A percentile compares a stretch with the other conserved stretches of the same genome.
These are phyloP conservation scores for Ammodytes marinus DNA, from an alignment of 2,113 vertebrate species.

Conservation along the genomic window DNA sequence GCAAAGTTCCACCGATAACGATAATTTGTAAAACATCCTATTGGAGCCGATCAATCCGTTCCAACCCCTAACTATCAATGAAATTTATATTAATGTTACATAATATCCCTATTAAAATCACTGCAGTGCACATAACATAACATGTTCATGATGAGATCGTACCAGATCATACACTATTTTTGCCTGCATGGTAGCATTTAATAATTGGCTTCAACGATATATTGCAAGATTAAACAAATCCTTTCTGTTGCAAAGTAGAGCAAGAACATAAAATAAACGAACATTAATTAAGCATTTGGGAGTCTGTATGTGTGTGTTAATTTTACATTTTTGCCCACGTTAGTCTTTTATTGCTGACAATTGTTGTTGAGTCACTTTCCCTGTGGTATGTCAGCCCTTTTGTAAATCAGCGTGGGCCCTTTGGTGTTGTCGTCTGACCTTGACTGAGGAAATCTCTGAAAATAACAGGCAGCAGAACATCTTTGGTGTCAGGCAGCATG, in stretches of 20 bases:
- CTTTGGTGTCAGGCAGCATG: conserved; percentile 58
- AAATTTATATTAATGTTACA: neutral
- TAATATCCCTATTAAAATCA: neutral
- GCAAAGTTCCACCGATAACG: no score
- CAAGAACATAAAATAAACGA: no score
- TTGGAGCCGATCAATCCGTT: no score
- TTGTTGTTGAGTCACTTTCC: conserved; percentile 21
- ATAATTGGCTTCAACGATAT: neutral
- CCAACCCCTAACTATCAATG: neutral
- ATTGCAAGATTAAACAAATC: neutral
- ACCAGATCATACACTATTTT: neutral
- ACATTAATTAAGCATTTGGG: neutral
- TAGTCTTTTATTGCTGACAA: conserved; percentile 9
- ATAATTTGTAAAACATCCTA: no score
- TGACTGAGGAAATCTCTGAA: conserved; percentile 52
- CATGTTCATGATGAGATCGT: neutral
- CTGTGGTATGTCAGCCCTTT: conserved; percentile 22
- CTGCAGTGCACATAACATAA: neutral
- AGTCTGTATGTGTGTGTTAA: neutral
- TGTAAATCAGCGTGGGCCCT: conserved; percentile 7
- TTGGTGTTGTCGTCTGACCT: conserved; percentile 50
- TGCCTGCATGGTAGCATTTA: neutral
- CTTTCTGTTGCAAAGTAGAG: no score
- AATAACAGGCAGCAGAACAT: conserved; percentile 45
- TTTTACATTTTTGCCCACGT: neutral